Base-by-base conservation (phyloP, 2,113 vertebrate species). In the Gambusia affinis region DNA sequence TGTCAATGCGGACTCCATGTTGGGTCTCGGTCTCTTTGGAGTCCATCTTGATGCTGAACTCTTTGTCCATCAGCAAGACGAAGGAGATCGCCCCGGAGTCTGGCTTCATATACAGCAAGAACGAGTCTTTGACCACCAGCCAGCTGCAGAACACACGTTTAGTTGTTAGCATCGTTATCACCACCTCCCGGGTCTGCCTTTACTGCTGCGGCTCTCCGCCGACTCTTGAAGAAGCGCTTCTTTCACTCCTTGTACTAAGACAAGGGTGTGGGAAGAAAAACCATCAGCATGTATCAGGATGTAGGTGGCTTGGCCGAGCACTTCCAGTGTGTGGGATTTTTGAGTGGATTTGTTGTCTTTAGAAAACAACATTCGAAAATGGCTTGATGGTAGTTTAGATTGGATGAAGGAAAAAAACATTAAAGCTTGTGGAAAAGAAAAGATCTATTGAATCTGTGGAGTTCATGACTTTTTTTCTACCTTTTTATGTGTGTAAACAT, bases 121-220 rank as follows among this genome's bases (percentile, higher is more conserved):
- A 99, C 0, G 98, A 99, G 76, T 99, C 98, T 88, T 99, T 99
- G 89, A 99, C 95, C 78, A 97, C 95, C 89, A 99, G 86, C 98
- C 98, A 99, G 89, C 98, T 99, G 81, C 8, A 89, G 27, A n/a
- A 60, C 35, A 79, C 33, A 79, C 60, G 17, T 15, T 30, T 12
- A 39, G 15, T 6, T 39, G 60, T 1, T 0, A 27, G 6, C 17
- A 8, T 69, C 14, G 39, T 44, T 0, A 61, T 64, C 12, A 30
- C 29, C 17, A 42, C 61, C 4, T 31, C 24, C 64, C 51, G 57
- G 39, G n/a, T 65, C 22, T 19, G 24, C 47, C 61, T 22, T 10
- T 63, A 12, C 3, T 29, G 67, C 4, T 68, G 29, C n/a, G 27
- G 24, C 47, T 77, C 28, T 80, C 29, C 5, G 60, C 28, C 54